Conservation (phyloP, 2,888 invertebrate species). For the Tetropium fuscum region DNA sequence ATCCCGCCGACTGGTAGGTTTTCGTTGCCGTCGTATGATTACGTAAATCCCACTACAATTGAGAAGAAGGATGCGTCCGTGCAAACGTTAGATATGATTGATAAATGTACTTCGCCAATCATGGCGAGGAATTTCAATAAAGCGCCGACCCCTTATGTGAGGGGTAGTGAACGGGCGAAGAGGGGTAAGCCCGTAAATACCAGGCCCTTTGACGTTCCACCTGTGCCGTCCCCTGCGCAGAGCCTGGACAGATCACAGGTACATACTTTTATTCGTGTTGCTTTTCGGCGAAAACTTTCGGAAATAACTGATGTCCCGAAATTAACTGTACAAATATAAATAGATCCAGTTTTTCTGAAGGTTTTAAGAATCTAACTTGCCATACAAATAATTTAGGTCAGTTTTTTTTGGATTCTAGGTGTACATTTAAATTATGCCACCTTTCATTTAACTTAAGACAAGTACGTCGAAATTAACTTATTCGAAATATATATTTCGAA, state of each 20-base stretch:
- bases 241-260: slow-evolving; percentile 58
- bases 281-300: no score
- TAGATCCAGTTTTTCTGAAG: no score
- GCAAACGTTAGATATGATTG: slow-evolving; percentile 67
- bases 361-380: no score
- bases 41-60: not conserved
- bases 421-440: no score
- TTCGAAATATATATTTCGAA: no score
- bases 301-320: no score
- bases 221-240: slow-evolving; percentile 56
- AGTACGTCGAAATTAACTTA: no score
- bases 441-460: no score
- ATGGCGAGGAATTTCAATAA: slow-evolving; percentile 24
- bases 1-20: not conserved
- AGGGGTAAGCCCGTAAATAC: not conserved
- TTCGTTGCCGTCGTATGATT: not conserved
- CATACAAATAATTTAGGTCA: no score
- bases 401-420: no score
- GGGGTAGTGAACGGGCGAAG: not conserved
- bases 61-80: slow-evolving; percentile 67
- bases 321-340: no score
- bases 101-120: slow-evolving; percentile 55
- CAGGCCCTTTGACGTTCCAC: not conserved
- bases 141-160: not conserved
- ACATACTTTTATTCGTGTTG: no score